Evolutionary conservation across 2,888 invertebrate species (phyloP), one percentile per base, ranked within the genome.

Genomic region (Campopleginae sp.): DNA sequence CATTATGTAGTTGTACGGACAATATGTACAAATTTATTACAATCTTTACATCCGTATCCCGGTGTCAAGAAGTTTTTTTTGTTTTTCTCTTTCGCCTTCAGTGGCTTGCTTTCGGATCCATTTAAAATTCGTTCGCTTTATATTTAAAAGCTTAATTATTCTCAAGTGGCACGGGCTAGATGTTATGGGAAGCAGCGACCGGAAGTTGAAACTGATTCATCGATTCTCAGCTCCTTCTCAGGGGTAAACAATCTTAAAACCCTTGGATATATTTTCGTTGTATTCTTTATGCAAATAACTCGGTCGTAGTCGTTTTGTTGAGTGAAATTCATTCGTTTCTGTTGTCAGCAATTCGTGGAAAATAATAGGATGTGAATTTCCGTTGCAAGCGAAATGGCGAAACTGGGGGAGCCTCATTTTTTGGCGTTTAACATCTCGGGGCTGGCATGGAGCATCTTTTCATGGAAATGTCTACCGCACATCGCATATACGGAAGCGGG

Each of bases 1-100:
- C 75, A 70, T 61, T 79, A 70, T 79, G 63, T 79, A 83, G 54
- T 68, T 10, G 42, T 51, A 58, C n/a, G 68, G 7, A 19, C 19
- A 51, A 51, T 19, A 51, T 51, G 7, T 8, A 58, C 23, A 58
- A 27, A 27, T 58, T 58, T 23, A 58, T 58, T 58, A 23, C 12
- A 58, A 58, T n/a, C 17, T 46, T 23, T 10, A 23, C 6, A 7
- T 23, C 10, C 1, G 6, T 58, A 54, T 54, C 10, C 3, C 12
- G 23, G 14, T 19, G 12, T 27, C 12, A 14, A 27, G 1, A 27
- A 27, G 54, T 14, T 10, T 10, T 8, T 48, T 19, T 27, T 10
- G 14, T 27, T 19, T 12, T 12, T 5, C 27, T 19, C 1, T 0
- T 27, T 58, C 12, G 14, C 27, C 27, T 23, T 1, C 54, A 27